Conservation (phyloP, 2,888 invertebrate species). For the Morpho deidamia region DNA sequence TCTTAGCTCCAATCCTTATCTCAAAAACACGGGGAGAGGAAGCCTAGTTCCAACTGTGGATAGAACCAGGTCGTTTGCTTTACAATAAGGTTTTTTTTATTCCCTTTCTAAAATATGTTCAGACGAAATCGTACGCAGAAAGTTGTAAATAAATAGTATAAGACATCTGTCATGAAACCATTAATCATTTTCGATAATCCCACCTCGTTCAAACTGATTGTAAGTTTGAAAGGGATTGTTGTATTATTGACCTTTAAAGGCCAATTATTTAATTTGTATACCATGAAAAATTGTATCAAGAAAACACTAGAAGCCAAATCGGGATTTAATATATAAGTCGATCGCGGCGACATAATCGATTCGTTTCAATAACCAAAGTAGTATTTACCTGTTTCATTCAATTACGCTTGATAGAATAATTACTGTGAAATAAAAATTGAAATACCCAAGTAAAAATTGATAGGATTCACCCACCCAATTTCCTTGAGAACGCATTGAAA, state of each 20-base stretch:
- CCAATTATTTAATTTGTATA: background rate
- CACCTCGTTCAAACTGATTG: too few species aligned
- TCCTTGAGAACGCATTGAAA: background rate
- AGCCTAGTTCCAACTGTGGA: background rate
- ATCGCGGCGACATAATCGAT: slow-evolving; percentile 3
- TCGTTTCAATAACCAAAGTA: background rate
- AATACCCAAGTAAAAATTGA: too few species aligned
- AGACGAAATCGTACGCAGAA: too few species aligned
- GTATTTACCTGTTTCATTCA: background rate
- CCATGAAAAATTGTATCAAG: background rate
- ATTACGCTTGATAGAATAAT: slow-evolving; percentile 13
- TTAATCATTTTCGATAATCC: too few species aligned
- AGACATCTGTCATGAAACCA: too few species aligned
- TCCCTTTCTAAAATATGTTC: too few species aligned
- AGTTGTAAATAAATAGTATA: too few species aligned
- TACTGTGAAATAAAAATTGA: slow-evolving; percentile 1
- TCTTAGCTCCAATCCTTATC: too few species aligned
- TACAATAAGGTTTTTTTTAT: too few species aligned
- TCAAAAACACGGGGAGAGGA: too few species aligned
- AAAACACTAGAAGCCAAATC: slow-evolving; percentile 6
- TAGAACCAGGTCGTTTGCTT: background rate
- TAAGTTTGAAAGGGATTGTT: background rate
- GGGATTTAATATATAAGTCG: slow-evolving; percentile 7
- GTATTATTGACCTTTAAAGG: background rate
- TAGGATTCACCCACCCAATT: too few species aligned